Conservation (phyloP, 2,888 invertebrate genomes). For the Drosophila neonasuta region DNA sequence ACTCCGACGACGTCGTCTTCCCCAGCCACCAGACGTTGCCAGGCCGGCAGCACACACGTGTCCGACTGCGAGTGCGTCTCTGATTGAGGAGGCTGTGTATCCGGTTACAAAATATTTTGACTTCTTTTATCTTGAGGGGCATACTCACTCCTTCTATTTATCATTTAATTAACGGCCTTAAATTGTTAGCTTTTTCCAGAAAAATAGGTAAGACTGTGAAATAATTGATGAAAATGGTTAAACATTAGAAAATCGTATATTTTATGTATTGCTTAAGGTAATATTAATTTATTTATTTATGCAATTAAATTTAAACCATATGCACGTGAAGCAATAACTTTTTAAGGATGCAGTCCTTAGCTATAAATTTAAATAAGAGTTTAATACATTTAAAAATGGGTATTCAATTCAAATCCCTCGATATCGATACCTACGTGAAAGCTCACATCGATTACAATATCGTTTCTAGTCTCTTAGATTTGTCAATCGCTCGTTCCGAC, state of each 20-base stretch:
- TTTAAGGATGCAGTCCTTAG: no score
- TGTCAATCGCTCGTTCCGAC: not conserved
- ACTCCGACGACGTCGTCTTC: constrained; percentile 27
- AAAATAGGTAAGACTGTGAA: not conserved
- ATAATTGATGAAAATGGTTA: not conserved
- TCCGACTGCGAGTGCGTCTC: constrained; percentile 48
- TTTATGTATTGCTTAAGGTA: no score
- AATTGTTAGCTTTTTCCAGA: constrained; percentile 31
- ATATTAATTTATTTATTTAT: no score
- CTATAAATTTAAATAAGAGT: no score
- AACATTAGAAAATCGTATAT: not conserved
- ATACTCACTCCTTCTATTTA: constrained; percentile 31
- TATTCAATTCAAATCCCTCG: not conserved
- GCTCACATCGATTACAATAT: no score
- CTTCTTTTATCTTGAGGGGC: constrained; percentile 60
- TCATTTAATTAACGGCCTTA: constrained; percentile 66
- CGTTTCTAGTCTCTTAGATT: not conserved
- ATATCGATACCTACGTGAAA: not conserved
- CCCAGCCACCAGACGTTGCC: constrained; percentile 44
- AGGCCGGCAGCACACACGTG: constrained; percentile 51
- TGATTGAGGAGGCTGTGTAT: constrained; percentile 65
- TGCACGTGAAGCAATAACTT: no score
- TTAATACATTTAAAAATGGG: no score
- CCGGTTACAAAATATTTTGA: constrained; percentile 80
- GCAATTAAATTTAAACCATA: no score